A percentile compares a stretch with the other conserved stretches of the same genome.
These are phyloP conservation scores for Lepidurus arcticus DNA, from an alignment of 1,140 invertebrate genomes.

Conservation along the genomic window DNA sequence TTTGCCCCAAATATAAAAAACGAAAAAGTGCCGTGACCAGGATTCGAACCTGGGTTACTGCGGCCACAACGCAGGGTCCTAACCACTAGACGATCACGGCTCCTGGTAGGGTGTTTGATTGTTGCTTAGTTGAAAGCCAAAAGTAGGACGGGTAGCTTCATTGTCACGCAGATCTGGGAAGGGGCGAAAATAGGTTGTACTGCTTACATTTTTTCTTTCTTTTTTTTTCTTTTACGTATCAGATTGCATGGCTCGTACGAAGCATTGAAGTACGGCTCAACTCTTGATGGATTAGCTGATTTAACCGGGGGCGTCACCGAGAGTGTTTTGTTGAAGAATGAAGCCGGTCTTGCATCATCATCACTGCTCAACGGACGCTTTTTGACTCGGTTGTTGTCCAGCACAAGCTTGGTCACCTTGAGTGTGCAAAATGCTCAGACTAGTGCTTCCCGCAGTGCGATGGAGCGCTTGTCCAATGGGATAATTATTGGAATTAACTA, in stretches of 20 bases:
- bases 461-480: conserved; percentile 69
- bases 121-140: not conserved
- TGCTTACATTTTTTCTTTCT: not conserved
- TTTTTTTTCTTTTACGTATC: conserved; percentile 39
- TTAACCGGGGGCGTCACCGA: conserved; percentile 84
- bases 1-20: conserved; percentile 1
- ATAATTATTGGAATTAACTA: conserved; percentile 74
- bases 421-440: conserved; percentile 49
- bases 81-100: conserved; percentile 88
- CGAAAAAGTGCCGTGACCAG: conserved; percentile 75
- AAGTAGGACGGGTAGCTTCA: too few species aligned
- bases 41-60: conserved; percentile 89
- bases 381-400: conserved; percentile 66
- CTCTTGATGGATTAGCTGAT: conserved; percentile 79
- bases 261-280: conserved; percentile 84
- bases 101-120: not conserved
- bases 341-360: conserved; percentile 49
- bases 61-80: conserved; percentile 87
- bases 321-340: conserved; percentile 55
- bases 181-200: not conserved
- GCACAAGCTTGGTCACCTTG: conserved; percentile 79
- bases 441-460: conserved; percentile 51
- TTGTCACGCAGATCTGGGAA: too few species aligned
- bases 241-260: conserved; percentile 96
- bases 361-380: conserved; percentile 57